A percentile compares a stretch with the other conserved stretches of the same genome.
These are phyloP conservation scores for Myoxocephalus aenaeus DNA, from an alignment of 2,797 vertebrate species.

Conservation along the genomic window DNA sequence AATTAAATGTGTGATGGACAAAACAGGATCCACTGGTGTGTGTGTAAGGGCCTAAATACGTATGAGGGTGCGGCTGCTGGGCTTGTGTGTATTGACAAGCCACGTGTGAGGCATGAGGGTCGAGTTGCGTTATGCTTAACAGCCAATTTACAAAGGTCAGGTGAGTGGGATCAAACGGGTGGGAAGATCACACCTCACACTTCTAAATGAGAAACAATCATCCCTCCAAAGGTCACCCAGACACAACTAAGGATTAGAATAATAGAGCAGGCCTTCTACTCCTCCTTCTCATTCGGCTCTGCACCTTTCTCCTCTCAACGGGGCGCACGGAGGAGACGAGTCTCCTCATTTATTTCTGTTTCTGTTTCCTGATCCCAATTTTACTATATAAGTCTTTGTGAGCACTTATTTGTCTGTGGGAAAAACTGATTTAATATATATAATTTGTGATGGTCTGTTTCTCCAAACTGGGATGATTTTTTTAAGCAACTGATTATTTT, in stretches of 20 bases:
- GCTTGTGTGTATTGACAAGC: conserved; percentile 74
- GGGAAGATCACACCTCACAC: conserved; percentile 88
- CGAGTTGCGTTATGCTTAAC: conserved; percentile 87
- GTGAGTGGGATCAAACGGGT: conserved; percentile 87
- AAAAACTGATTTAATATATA: not conserved
- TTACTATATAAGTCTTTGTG: not conserved
- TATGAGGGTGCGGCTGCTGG: conserved; percentile 44
- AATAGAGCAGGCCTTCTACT: conserved; percentile 82
- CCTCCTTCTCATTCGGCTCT: conserved; percentile 58
- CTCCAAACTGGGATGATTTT: not conserved
- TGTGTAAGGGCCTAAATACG: conserved; percentile 60
- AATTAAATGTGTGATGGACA: not conserved
- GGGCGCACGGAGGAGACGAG: conserved; percentile 39
- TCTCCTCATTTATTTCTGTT: conserved; percentile 27
- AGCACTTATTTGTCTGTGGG: not conserved
- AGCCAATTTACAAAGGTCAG: conserved; percentile 92
- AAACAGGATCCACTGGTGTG: conserved; percentile 9
- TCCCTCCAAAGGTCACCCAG: conserved; percentile 85
- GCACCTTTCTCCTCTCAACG: conserved; percentile 60
- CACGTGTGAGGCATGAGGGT: conserved; percentile 77
- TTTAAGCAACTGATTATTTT: not conserved
- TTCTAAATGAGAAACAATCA: conserved; percentile 89
- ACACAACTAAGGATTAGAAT: conserved; percentile 86
- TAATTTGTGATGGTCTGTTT: not conserved
- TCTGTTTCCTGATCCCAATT: not conserved